phyloP scores from a whole-genome alignment of 2,113 vertebrate species.

The Petromus typicus region DNA sequence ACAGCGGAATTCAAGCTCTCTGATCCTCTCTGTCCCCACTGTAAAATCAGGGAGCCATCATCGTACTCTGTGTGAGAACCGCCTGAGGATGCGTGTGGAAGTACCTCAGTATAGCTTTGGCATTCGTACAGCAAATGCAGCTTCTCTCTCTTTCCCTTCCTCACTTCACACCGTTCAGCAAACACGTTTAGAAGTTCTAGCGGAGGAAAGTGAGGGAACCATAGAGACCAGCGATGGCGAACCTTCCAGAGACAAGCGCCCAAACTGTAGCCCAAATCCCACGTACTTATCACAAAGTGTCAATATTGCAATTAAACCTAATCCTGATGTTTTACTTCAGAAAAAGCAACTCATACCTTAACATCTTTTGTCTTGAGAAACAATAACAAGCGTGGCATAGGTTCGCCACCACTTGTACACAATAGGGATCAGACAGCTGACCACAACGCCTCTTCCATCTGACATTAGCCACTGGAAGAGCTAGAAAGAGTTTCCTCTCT shows the following conservation, averaged over 20 bases:
- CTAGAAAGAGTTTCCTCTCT: neutral
- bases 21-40: neutral
- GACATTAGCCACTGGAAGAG: neutral
- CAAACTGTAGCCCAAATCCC: neutral
- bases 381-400: neutral
- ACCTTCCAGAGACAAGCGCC: neutral
- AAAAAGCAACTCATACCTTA: neutral
- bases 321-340: neutral
- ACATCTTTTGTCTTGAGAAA: neutral
- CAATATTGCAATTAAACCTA: neutral
- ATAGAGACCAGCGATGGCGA: neutral
- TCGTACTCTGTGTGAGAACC: neutral
- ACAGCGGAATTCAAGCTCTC: neutral
- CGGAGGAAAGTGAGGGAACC: neutral
- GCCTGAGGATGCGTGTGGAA: neutral
- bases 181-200: neutral
- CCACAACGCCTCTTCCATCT: neutral
- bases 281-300: neutral
- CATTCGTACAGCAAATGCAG: neutral
- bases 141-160: neutral
- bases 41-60: neutral
- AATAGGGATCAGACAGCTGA: too few species aligned
- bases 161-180: neutral
- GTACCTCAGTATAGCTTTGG: neutral
- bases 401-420: neutral